Percentiles rank a stretch among this genome's conserved stretches.
Conservation (phyloP, 1,140 invertebrate genomes). For the Frieseomelitta varia region DNA sequence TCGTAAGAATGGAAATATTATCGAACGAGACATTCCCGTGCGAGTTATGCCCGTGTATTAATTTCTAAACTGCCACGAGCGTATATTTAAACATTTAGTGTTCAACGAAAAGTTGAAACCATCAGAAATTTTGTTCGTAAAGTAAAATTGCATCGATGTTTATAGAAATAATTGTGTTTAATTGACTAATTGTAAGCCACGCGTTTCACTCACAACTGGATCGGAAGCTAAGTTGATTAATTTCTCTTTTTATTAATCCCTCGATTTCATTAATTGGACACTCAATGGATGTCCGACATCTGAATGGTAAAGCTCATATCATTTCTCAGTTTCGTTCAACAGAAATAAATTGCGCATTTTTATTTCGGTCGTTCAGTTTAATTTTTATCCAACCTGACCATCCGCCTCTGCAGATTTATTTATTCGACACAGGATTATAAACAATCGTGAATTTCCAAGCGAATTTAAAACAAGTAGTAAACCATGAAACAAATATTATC, state of each 20-base stretch:
- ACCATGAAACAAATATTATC: no score
- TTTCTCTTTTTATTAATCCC: not conserved
- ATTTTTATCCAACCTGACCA: not conserved
- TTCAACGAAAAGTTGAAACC: not conserved
- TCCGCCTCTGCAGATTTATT: not conserved
- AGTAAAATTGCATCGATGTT: no score
- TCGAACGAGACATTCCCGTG: no score
- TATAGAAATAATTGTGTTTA: not conserved
- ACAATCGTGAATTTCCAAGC: not conserved
- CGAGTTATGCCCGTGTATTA: no score
- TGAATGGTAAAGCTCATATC: not conserved
- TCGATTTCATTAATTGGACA: not conserved
- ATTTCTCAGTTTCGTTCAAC: not conserved
- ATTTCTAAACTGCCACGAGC: no score
- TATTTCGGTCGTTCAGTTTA: not conserved
- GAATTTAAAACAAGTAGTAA: not conserved
- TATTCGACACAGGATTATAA: not conserved
- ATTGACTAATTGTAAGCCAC: not conserved
- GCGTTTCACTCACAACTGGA: no score
- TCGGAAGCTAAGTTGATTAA: not conserved
- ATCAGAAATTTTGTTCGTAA: not conserved
- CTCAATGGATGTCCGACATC: not conserved
- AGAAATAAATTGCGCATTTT: not conserved
- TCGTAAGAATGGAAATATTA: no score
- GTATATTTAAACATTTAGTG: no score